Evolutionary conservation across 2,113 vertebrate species (phyloP).

Genomic region (Craseonycteris thonglongyai): DNA sequence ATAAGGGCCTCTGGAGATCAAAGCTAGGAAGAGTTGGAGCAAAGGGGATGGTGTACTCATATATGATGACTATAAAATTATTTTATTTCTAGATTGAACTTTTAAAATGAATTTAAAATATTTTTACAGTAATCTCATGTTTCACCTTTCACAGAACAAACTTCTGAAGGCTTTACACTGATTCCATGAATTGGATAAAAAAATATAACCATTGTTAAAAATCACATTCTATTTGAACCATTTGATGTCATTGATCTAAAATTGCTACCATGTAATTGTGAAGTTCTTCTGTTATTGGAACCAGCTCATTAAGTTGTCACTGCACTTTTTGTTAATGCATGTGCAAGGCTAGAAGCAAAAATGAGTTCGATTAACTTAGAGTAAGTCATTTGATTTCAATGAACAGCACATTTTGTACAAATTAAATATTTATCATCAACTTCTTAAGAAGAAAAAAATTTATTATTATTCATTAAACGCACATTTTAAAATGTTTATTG

Average conservation of each 20-base stretch:
- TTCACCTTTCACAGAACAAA: background rate
- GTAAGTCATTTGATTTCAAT: background rate
- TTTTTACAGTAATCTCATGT: background rate
- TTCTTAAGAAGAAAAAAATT: background rate
- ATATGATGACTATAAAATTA: background rate
- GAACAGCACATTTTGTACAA: background rate
- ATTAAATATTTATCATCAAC: background rate
- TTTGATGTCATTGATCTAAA: background rate
- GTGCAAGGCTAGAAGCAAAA: background rate
- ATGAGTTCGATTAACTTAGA: background rate
- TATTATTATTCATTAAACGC: background rate
- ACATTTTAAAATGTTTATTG: background rate
- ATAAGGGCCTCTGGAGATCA: background rate
- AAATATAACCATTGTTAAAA: background rate
- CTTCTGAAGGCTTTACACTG: background rate
- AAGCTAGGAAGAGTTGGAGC: background rate
- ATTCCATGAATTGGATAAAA: background rate
- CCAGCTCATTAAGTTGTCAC: background rate
- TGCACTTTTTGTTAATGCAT: background rate
- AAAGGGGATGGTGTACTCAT: background rate
- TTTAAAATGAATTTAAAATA: background rate
- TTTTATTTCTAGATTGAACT: background rate
- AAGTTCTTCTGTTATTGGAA: background rate
- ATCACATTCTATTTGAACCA: background rate
- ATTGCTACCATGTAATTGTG: background rate